These are phyloP conservation scores for Eucidaris tribuloides DNA, from an alignment of 35 echinoderm and acorn worm species.

Conservation along the genomic window DNA sequence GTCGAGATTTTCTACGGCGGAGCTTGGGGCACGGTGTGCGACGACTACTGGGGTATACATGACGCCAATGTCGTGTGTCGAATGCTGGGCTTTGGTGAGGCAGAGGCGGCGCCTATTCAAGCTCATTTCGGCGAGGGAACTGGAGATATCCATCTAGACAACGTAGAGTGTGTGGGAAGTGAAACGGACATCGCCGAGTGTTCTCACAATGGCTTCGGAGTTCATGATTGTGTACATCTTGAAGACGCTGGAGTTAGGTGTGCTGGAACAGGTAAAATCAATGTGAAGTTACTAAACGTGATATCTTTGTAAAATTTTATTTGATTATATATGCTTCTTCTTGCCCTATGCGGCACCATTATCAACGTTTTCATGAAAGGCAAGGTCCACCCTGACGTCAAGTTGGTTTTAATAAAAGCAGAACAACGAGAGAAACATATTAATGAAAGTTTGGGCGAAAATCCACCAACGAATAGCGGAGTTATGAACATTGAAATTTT, in stretches of 20 bases:
- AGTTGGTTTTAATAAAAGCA: too few relatives aligned
- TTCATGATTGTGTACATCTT: neutral
- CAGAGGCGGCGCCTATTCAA: neutral
- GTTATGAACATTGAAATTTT: too few relatives aligned
- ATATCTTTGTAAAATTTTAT: too few relatives aligned
- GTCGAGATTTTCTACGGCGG: slow-evolving; percentile 30
- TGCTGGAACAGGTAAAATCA: too few relatives aligned
- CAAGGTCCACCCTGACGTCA: too few relatives aligned
- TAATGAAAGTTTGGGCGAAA: too few relatives aligned
- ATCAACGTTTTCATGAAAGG: too few relatives aligned
- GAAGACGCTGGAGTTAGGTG: neutral
- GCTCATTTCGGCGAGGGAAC: slow-evolving; percentile 21
- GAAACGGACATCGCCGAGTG: neutral
- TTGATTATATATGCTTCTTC: too few relatives aligned
- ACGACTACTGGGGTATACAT: slow-evolving; percentile 14
- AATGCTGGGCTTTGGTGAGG: slow-evolving; percentile 7
- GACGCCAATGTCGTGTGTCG: slow-evolving; percentile 32
- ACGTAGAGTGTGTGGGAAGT: slow-evolving; percentile 9
- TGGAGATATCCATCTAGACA: slow-evolving; percentile 1
- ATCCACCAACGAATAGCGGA: too few relatives aligned
- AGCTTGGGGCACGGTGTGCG: slow-evolving; percentile 46
- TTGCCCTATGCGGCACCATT: too few relatives aligned
- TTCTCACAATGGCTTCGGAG: neutral
- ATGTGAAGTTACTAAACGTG: too few relatives aligned
- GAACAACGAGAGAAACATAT: too few relatives aligned